Conservation (phyloP, 1,140 invertebrate genomes). For the Zaprionus lachaisei region DNA sequence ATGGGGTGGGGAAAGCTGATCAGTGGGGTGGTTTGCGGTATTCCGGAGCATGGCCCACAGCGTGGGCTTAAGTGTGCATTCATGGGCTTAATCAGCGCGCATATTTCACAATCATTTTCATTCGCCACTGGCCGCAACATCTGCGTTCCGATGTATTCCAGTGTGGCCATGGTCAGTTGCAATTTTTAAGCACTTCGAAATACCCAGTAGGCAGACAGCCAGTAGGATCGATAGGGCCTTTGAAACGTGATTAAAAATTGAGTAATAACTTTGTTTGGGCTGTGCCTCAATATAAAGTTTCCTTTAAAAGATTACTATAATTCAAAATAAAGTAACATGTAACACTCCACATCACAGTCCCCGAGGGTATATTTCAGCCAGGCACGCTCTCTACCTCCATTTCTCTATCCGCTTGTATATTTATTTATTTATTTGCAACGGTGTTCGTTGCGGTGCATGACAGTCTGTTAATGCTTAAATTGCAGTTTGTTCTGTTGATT, state of each 20-base stretch:
- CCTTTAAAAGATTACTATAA: too few relatives aligned
- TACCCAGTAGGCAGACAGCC: constrained; percentile 7
- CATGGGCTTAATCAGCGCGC: constrained; percentile 69
- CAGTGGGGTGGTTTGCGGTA: constrained; percentile 19
- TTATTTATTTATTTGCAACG: constrained; percentile 40
- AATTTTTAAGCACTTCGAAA: constrained; percentile 46
- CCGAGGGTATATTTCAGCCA: background rate
- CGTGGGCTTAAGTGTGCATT: constrained; percentile 59
- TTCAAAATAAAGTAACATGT: too few relatives aligned
- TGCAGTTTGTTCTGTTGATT: constrained; percentile 22
- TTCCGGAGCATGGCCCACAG: constrained; percentile 16
- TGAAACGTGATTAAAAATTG: background rate
- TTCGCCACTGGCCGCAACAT: constrained; percentile 37
- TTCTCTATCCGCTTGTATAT: constrained; percentile 16
- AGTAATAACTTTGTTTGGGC: too few relatives aligned
- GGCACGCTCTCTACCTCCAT: background rate
- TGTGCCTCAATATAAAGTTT: too few relatives aligned
- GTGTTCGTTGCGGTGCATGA: constrained; percentile 39
- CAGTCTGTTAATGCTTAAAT: constrained; percentile 73
- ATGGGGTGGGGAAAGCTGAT: background rate
- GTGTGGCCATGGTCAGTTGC: constrained; percentile 46
- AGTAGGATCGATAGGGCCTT: background rate
- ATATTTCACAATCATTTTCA: constrained; percentile 63
- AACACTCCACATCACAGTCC: rapidly evolving
- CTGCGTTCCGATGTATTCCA: constrained; percentile 26